These are phyloP conservation scores for Hemibagrus guttatus DNA, from an alignment of 2,797 vertebrate genomes.

Conservation along the genomic window DNA sequence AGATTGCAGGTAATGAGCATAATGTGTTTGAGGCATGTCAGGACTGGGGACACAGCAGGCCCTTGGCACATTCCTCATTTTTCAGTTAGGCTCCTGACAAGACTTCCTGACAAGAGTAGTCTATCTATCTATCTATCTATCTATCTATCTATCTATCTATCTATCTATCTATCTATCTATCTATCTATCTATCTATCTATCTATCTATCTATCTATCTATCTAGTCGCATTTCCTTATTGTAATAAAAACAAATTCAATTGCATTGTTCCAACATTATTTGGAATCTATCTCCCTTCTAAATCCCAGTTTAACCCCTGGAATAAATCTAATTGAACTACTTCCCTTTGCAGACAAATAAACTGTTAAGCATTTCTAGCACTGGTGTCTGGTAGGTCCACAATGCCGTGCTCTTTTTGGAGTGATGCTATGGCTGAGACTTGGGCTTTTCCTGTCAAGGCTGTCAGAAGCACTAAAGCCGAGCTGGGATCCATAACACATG, in stretches of 20 bases:
- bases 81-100: constrained; percentile 17
- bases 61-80: constrained; percentile 42
- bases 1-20: constrained; percentile 10
- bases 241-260: neutral
- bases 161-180: no score
- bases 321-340: neutral
- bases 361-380: constrained; percentile 12
- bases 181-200: no score
- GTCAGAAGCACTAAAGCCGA: constrained; percentile 14
- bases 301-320: neutral
- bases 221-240: no score
- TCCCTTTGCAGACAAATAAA: neutral
- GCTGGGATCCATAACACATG: neutral
- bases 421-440: constrained; percentile 20
- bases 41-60: constrained; percentile 9
- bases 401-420: constrained; percentile 10
- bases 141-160: no score
- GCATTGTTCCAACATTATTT: neutral
- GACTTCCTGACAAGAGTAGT: neutral
- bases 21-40: constrained; percentile 23
- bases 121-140: no score
- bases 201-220: no score
- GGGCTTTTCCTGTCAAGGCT: neutral
- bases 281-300: neutral
- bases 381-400: constrained; percentile 4